Conservation (phyloP, 2,797 vertebrate genomes). For the Hylomyscus alleni region DNA sequence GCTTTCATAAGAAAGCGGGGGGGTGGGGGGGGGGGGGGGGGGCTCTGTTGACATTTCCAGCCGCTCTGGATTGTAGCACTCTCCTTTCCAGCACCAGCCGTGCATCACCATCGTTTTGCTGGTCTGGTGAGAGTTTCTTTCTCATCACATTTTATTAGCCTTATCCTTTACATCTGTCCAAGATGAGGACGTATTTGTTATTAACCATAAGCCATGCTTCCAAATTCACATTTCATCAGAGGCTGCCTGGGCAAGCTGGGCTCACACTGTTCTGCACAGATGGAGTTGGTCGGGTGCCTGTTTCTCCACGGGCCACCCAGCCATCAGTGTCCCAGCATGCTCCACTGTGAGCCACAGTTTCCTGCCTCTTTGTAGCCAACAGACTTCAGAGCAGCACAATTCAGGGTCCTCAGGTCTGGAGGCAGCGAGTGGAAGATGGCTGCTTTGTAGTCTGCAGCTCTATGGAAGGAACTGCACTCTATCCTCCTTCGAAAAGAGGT, state of each 20-base stretch:
- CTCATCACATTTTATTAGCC: slow-evolving; percentile 23
- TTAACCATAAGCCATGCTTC: background rate
- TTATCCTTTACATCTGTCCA: background rate
- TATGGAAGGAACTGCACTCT: background rate
- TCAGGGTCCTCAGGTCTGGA: background rate
- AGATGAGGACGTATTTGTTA: background rate
- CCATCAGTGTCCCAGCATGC: background rate
- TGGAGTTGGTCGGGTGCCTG: background rate
- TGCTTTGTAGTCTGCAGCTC: background rate
- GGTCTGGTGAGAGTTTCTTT: background rate
- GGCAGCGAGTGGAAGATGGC: background rate
- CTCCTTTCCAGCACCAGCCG: background rate
- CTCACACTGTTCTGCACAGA: background rate
- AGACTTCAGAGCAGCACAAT: background rate
- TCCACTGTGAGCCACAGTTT: background rate
- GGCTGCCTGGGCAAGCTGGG: background rate
- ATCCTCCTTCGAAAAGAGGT: background rate
- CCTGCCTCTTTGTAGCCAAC: background rate
- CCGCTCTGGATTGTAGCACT: background rate
- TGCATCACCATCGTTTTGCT: background rate
- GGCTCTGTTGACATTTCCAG: background rate
- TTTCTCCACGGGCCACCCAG: background rate
- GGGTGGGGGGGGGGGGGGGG: no score
- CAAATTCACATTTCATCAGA: background rate
- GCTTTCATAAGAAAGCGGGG: background rate